Evolutionary conservation across 2,113 vertebrate genomes (phyloP), one percentile per base, ranked within the genome.

Genomic region (Syngnathoides biaculeatus): DNA sequence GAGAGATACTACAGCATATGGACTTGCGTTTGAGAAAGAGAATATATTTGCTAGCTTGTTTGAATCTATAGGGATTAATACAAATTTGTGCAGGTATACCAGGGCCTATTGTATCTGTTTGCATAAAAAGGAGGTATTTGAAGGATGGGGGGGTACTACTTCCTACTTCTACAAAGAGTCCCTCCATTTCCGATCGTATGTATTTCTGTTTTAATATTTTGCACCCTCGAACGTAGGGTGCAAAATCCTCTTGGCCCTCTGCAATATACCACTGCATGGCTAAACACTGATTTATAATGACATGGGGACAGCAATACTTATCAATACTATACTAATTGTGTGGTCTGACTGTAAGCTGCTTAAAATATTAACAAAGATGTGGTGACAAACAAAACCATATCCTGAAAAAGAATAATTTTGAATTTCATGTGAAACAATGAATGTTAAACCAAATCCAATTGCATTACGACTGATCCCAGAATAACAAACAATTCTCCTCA

Each of bases 1-100:
- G 15, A 48, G 53, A 55, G 22, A n/a, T 30, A 48, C 65, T 48
- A 43, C n/a, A 74, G 64, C 58, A 43, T 66, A 56, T 50, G 55
- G 42, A 50, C 38, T 56, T 62, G 39, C 39, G 43, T 62, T 62
- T 62, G 24, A 57, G 42, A 67, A 74, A n/a, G 11, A 56, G 47
- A 55, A 38, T 24, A 64, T 26, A 58, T 8, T 8, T 3, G 1
- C 8, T 27, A 50, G 9, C 22, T 30, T 48, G 52, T 45, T 20
- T 13, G 50, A 22, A 22, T 43, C 27, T 45, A 43, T 10, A 35
- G 5, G 0, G 19, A 50, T 65, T 30, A 65, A 30, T 45, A 48
- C 43, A 48, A 19, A 3, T 43, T 45, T 65, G 27, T 35, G 56
- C 27, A 30, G 1, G 10, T 24, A 1, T 38, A n/a, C n/a, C 14